Conservation (phyloP, 1,140 invertebrate species). For the Maconellicoccus hirsutus region DNA sequence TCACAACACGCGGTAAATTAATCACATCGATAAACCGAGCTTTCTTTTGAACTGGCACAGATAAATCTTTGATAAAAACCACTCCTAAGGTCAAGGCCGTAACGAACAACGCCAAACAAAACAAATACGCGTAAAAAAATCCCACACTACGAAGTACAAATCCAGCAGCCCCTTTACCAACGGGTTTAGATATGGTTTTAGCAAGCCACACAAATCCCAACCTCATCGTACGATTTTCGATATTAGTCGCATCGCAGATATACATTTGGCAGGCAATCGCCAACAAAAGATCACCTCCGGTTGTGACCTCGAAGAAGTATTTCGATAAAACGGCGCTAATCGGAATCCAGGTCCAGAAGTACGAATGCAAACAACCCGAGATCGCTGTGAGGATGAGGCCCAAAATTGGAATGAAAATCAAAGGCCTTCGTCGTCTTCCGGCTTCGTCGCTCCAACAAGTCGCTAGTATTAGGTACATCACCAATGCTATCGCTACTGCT, state of each 20-base stretch:
- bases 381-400: constrained; percentile 26
- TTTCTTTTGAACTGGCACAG: background rate
- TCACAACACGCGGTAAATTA: background rate
- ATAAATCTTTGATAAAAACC: background rate
- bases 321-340: constrained; percentile 32
- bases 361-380: constrained; percentile 25
- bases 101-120: background rate
- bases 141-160: background rate
- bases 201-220: background rate
- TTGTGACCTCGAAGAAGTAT: background rate
- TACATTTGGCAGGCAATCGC: no score
- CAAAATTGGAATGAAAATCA: constrained; percentile 36
- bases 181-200: background rate
- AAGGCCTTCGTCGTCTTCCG: constrained; percentile 35
- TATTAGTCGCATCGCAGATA: no score
- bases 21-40: background rate
- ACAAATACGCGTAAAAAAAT: background rate
- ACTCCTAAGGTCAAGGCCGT: background rate
- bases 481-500: background rate
- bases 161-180: background rate
- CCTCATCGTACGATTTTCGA: background rate
- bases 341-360: constrained; percentile 28
- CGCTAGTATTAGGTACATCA: constrained; percentile 26
- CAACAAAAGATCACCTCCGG: background rate
- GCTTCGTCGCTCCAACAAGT: constrained; percentile 30